Base-by-base conservation (phyloP, 2,888 invertebrate species). In the Tenodera sinensis region DNA sequence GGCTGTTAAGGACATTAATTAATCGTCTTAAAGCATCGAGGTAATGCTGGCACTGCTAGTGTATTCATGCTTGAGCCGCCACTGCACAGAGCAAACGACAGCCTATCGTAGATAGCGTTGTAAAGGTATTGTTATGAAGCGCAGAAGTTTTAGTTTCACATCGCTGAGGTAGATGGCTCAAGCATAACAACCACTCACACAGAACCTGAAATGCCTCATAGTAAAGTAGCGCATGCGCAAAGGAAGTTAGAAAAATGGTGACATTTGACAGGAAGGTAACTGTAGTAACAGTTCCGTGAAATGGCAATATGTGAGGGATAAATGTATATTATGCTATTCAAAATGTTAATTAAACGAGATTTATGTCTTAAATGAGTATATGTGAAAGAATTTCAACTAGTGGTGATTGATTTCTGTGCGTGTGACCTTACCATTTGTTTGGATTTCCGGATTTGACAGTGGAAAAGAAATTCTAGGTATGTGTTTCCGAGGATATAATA, bases 381-480 rank as follows among this genome's bases (percentile, higher is more conserved):
- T 34, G 87, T 83, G 34, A 82, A n/a, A 83, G 42, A 83, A 82
- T 34, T 25, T 30, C 27, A 28, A 27, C 42, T 83, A 27, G 82
- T 87, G 87, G 34, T 47, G 54, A 30, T 83, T 28, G 9, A 83
- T 34, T 87, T 87, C 25, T 6, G 15, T 83, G 28, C 81, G 87
- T 87, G 87, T 87, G 28, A 82, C n/a, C 47, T 27, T 86, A 71
- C 34, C 83, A 82, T 87, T 30, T 83, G 87, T 82, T 87, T 83
- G 82, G 83, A 86, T 86, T 81, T 87, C 42, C 82, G 87, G 82
- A 87, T 87, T 87, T 87, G 87, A 87, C 83, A 82, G 42, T 34
- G 83, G 25, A 42, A 12, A 42, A 20, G 34, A 34, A 87, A 82
- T 71, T 25, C 54, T 20, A 15, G 54, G 54, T 71, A 71, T 71